Evolutionary conservation across 2,888 invertebrate genomes (phyloP).

Genomic region (Litoditis marina): DNA sequence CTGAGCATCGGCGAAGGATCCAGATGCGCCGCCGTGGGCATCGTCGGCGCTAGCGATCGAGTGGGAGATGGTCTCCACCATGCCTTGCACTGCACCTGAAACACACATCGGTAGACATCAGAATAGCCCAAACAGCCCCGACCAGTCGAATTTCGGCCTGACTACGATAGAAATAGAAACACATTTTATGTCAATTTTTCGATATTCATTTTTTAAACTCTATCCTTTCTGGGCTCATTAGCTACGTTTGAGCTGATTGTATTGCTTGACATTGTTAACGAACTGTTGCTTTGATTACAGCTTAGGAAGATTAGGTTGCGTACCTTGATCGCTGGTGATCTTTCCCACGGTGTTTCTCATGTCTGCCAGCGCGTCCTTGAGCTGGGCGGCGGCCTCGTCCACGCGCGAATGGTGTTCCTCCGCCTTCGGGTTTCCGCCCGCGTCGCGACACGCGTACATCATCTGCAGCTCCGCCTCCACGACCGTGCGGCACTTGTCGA

Average conservation of each 20-base stretch:
- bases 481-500: slow-evolving; percentile 75
- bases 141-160: no score
- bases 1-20: slow-evolving; percentile 85
- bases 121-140: no score
- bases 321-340: slow-evolving; percentile 42
- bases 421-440: slow-evolving; percentile 82
- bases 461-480: slow-evolving; percentile 82
- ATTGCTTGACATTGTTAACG: no score
- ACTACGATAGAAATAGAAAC: no score
- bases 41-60: slow-evolving; percentile 70
- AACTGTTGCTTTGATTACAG: no score
- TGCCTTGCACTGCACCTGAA: slow-evolving; percentile 45
- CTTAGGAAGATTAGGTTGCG: no score
- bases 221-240: no score
- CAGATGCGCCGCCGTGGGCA: slow-evolving; percentile 20
- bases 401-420: slow-evolving; percentile 75
- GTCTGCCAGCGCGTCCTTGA: slow-evolving; percentile 76
- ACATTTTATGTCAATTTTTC: no score
- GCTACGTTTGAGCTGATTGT: no score
- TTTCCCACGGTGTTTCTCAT: slow-evolving; percentile 68
- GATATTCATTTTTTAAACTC: no score
- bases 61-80: slow-evolving; percentile 73
- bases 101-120: no score
- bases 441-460: slow-evolving; percentile 76
- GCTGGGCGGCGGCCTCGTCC: slow-evolving; percentile 76